phyloP scores from a whole-genome alignment of 2,888 invertebrate species.

The Leptinotarsa haldemani region DNA sequence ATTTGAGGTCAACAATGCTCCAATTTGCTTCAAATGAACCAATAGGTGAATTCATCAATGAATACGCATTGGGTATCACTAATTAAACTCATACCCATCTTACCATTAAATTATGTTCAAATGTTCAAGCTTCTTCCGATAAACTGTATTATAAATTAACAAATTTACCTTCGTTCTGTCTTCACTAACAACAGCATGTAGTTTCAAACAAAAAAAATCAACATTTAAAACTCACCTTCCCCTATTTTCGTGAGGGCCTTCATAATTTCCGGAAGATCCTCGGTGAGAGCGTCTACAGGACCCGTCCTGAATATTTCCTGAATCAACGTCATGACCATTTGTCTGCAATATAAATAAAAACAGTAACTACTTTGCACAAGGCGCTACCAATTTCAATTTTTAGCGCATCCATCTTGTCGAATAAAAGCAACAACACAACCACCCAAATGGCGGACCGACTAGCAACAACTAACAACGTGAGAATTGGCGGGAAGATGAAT shows the following conservation, averaged over 20 bases:
- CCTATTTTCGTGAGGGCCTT: conserved; percentile 66
- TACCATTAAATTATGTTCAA: too few species aligned
- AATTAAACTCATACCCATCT: too few species aligned
- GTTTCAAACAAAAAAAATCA: background rate
- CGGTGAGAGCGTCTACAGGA: conserved; percentile 59
- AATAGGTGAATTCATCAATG: too few species aligned
- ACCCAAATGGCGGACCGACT: background rate
- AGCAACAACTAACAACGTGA: background rate
- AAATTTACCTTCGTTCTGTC: too few species aligned
- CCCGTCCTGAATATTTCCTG: conserved; percentile 70
- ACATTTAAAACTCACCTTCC: conserved; percentile 63
- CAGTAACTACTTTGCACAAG: background rate
- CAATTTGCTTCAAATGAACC: too few species aligned
- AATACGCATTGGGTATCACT: too few species aligned
- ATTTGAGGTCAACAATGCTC: too few species aligned
- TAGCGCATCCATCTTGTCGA: background rate
- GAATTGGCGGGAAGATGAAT: conserved; percentile 24
- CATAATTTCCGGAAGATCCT: conserved; percentile 67
- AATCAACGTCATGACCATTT: conserved; percentile 71
- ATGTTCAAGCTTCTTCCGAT: too few species aligned
- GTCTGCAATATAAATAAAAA: conserved; percentile 67
- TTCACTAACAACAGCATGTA: too few species aligned
- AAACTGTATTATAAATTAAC: too few species aligned
- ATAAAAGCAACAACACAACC: background rate
- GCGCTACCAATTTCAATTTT: background rate